Conservation (phyloP, 2,797 vertebrate genomes). For the Vultur gryphus region DNA sequence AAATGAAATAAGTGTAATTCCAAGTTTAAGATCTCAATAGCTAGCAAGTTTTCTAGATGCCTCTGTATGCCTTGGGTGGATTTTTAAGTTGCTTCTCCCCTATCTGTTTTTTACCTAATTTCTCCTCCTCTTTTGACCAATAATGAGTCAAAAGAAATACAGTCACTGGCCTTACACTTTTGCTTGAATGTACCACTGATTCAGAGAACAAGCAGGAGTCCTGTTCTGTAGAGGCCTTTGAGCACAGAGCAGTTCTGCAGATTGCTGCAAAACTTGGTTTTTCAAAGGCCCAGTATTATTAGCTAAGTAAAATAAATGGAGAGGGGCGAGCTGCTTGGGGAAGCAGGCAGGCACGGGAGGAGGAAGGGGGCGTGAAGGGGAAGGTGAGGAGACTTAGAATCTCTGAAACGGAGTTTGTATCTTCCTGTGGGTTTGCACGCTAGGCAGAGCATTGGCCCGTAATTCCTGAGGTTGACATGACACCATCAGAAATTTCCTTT, state of each 20-base stretch:
- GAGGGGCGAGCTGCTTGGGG: not conserved
- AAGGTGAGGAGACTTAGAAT: not conserved
- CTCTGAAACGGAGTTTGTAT: not conserved
- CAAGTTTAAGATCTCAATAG: not conserved
- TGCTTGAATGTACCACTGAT: not conserved
- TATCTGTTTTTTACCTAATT: not conserved
- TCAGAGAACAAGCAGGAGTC: not conserved
- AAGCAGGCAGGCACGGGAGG: not conserved
- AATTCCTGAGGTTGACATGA: not conserved
- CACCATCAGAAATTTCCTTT: not conserved
- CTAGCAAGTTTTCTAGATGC: not conserved
- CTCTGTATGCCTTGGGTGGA: not conserved
- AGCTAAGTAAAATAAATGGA: not conserved
- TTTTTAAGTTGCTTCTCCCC: not conserved
- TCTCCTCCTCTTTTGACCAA: not conserved
- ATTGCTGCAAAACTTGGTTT: not conserved
- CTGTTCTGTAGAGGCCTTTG: not conserved
- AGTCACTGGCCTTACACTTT: not conserved
- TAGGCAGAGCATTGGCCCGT: not conserved
- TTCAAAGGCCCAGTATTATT: not conserved
- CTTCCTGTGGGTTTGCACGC: not conserved
- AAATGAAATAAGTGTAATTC: not conserved
- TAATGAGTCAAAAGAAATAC: not conserved
- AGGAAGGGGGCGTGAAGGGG: not conserved
- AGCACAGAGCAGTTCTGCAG: not conserved